Conservation (phyloP, 1,140 invertebrate genomes). For the Drosophila serrata region DNA sequence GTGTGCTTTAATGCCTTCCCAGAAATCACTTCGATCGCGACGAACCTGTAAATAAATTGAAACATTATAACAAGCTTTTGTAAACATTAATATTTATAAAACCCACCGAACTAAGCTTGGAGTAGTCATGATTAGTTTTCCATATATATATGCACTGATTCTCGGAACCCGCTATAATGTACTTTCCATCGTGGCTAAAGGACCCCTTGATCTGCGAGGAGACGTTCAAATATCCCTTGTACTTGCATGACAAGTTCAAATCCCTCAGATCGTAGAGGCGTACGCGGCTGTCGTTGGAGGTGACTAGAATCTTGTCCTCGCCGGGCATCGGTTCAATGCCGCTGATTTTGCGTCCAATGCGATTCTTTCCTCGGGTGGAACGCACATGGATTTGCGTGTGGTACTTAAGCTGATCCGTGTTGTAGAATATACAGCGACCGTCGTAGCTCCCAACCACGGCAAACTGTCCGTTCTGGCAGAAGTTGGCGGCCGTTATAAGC, state of each 20-base stretch:
- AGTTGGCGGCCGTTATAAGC: constrained; percentile 98
- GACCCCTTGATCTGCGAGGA: constrained; percentile 99
- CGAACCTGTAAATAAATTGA: constrained; percentile 84
- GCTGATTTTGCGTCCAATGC: constrained; percentile 97
- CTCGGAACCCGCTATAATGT: constrained; percentile 98
- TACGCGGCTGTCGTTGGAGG: constrained; percentile 99
- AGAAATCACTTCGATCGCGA: constrained; percentile 98
- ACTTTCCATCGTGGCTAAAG: constrained; percentile 98
- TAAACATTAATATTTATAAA: not conserved
- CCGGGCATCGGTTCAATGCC: constrained; percentile 98
- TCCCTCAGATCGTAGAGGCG: constrained; percentile 98
- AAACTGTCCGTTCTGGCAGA: constrained; percentile 99
- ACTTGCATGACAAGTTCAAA: constrained; percentile 98
- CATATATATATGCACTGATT: constrained; percentile 99
- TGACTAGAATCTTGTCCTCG: constrained; percentile 98
- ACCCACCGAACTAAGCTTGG: constrained; percentile 95
- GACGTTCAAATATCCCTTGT: constrained; percentile 96
- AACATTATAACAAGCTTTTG: constrained; percentile 1
- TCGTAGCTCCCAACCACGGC: constrained; percentile 99
- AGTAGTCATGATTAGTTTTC: constrained; percentile 98
- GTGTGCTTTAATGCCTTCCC: constrained; percentile 99
- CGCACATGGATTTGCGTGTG: constrained; percentile 98
- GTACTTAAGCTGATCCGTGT: constrained; percentile 98
- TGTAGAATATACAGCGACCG: constrained; percentile 99
- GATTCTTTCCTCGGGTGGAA: constrained; percentile 97